A percentile compares a stretch with the other conserved stretches of the same genome.
Conservation (phyloP, 2,888 invertebrate genomes). For the Xylota segnis region DNA sequence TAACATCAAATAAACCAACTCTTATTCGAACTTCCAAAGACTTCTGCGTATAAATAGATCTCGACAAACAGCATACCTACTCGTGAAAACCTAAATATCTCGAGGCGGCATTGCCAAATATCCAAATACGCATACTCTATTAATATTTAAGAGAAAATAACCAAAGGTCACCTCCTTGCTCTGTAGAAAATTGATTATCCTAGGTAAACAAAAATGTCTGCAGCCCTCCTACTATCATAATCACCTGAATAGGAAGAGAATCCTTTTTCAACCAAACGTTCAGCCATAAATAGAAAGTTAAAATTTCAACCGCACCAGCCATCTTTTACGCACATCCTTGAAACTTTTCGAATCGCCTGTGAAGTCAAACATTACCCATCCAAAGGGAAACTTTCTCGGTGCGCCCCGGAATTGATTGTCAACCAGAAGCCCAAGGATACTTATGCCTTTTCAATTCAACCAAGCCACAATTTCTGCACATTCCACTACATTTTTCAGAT, state of each 20-base stretch:
- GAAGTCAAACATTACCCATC: conserved; percentile 8
- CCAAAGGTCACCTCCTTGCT: neutral
- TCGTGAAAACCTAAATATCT: neutral
- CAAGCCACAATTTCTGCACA: conserved; percentile 11
- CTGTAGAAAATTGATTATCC: neutral
- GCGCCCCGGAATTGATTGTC: conserved; percentile 40
- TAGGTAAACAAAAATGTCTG: neutral
- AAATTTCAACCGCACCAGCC: neutral
- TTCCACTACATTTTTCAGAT: neutral
- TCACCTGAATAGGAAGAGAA: conserved; percentile 1
- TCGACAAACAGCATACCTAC: too few relatives aligned
- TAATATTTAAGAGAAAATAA: neutral
- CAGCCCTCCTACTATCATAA: too few relatives aligned
- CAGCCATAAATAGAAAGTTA: neutral
- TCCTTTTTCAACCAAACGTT: neutral
- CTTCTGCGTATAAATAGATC: neutral
- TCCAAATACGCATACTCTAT: neutral
- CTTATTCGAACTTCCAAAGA: too few relatives aligned
- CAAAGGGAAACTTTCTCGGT: conserved; percentile 9
- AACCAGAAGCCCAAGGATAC: conserved; percentile 27
- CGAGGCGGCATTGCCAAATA: too few relatives aligned
- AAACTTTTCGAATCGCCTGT: conserved; percentile 14
- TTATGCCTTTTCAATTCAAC: conserved; percentile 45
- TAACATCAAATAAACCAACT: too few relatives aligned
- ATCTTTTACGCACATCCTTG: conserved; percentile 1